Evolutionary conservation across 1,140 invertebrate species (phyloP).

Genomic region (Anoplophora glabripennis): DNA sequence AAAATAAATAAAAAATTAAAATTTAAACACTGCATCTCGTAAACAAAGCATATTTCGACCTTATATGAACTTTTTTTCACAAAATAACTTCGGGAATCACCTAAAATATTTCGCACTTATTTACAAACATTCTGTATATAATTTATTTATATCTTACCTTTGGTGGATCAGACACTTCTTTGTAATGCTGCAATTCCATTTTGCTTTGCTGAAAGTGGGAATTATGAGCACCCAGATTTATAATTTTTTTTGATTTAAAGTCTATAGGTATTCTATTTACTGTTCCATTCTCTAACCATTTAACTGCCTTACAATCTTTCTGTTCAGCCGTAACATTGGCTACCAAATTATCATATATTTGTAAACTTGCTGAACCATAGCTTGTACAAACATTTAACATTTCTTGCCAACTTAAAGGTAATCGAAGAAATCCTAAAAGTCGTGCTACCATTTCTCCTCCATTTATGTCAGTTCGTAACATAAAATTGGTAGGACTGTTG

Average conservation of each 20-base stretch:
- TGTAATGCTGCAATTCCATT: slow-evolving; percentile 76
- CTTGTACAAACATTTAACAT: slow-evolving; percentile 71
- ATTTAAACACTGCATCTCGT: no score
- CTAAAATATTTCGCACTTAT: no score
- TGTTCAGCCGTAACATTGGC: slow-evolving; percentile 67
- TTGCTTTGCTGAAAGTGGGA: slow-evolving; percentile 65
- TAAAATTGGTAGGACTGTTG: slow-evolving; percentile 58
- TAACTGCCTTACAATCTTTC: slow-evolving; percentile 60
- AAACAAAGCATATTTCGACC: no score
- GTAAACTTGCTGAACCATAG: slow-evolving; percentile 61
- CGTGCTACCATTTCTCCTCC: slow-evolving; percentile 71
- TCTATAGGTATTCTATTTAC: slow-evolving; percentile 65
- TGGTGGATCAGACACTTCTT: slow-evolving; percentile 66
- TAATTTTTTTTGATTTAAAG: slow-evolving; percentile 63
- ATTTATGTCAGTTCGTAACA: slow-evolving; percentile 50
- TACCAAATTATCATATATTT: slow-evolving; percentile 53
- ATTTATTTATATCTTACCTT: slow-evolving; percentile 61
- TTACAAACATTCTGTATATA: no score
- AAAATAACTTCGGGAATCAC: no score
- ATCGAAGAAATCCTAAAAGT: slow-evolving; percentile 76
- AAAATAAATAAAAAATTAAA: no score
- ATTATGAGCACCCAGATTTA: slow-evolving; percentile 52
- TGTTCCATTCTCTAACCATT: slow-evolving; percentile 54
- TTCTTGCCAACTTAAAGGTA: slow-evolving; percentile 70
- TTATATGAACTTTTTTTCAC: no score